Percentiles rank a stretch among this genome's conserved stretches.
phyloP scores from a whole-genome alignment of 2,797 vertebrate species.

The Neoniphon sammara region DNA sequence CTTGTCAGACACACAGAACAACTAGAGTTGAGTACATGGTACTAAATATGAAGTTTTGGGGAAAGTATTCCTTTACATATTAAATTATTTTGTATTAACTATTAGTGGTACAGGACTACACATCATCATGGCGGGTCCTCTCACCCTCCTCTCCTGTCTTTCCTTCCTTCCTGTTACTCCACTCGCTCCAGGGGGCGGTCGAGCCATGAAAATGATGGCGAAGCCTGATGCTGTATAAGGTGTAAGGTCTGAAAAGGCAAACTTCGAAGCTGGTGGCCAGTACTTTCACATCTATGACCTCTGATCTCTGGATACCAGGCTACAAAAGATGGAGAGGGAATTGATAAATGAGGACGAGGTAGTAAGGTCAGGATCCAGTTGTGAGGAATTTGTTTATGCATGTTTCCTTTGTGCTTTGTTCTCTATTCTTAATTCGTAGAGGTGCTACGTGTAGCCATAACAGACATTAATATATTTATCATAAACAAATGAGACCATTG shows the following conservation, averaged over 20 bases:
- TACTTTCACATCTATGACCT: slow-evolving; percentile 42
- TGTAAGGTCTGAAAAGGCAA: slow-evolving; percentile 74
- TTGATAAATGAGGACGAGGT: background rate
- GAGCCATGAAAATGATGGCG: slow-evolving; percentile 65
- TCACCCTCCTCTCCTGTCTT: slow-evolving; percentile 76
- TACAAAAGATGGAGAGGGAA: slow-evolving; percentile 16
- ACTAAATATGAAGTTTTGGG: background rate
- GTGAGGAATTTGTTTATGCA: background rate
- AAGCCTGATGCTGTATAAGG: slow-evolving; percentile 70
- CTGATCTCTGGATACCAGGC: slow-evolving; percentile 16
- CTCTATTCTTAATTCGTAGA: background rate
- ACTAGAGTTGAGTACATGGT: no score
- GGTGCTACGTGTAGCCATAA: background rate
- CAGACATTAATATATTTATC: background rate
- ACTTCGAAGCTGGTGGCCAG: slow-evolving; percentile 3
- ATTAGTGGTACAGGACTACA: background rate
- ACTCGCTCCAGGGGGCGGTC: slow-evolving; percentile 72
- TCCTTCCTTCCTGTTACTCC: slow-evolving; percentile 65
- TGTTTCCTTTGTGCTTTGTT: background rate
- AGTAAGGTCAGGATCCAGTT: background rate
- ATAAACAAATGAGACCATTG: background rate
- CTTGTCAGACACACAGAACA: no score
- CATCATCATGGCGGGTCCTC: slow-evolving; percentile 1
- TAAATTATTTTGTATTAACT: background rate
- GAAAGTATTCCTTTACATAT: background rate